Evolutionary conservation across 2,888 invertebrate species (phyloP).

Genomic region (Phorcus lineatus): DNA sequence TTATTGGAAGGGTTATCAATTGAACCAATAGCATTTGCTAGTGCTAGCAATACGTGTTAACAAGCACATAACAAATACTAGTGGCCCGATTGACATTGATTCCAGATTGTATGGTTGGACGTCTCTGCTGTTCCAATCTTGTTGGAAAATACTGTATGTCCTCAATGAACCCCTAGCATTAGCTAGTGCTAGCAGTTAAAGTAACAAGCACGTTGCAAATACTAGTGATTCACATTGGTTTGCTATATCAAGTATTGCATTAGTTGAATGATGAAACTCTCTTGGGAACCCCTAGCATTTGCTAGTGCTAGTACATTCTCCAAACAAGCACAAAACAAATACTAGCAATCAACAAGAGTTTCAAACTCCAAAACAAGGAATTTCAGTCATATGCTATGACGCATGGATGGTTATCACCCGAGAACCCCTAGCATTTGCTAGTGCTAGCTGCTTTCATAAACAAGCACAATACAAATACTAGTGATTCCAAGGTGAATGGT

Average conservation of each 20-base stretch:
- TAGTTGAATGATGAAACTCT: background rate
- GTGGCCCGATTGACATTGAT: background rate
- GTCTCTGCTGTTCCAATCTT: background rate
- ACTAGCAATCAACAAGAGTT: no score
- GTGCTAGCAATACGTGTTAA: background rate
- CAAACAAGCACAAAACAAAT: no score
- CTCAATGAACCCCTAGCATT: background rate
- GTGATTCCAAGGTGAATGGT: no score
- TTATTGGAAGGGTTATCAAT: background rate
- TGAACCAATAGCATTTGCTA: background rate
- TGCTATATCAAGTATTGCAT: background rate
- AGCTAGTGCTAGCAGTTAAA: background rate
- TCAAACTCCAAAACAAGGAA: no score
- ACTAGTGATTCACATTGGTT: background rate
- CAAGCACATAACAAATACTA: background rate
- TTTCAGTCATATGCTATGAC: no score
- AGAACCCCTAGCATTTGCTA: slow-evolving; percentile 6
- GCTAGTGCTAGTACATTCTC: no score
- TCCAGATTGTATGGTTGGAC: background rate
- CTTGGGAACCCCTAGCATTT: background rate
- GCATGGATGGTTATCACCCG: background rate
- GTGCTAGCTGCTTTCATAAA: background rate
- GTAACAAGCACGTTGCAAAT: background rate
- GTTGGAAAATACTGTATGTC: background rate
- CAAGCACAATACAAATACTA: background rate